Evolutionary conservation across 2,797 vertebrate species (phyloP).

Genomic region (Argya squamiceps): DNA sequence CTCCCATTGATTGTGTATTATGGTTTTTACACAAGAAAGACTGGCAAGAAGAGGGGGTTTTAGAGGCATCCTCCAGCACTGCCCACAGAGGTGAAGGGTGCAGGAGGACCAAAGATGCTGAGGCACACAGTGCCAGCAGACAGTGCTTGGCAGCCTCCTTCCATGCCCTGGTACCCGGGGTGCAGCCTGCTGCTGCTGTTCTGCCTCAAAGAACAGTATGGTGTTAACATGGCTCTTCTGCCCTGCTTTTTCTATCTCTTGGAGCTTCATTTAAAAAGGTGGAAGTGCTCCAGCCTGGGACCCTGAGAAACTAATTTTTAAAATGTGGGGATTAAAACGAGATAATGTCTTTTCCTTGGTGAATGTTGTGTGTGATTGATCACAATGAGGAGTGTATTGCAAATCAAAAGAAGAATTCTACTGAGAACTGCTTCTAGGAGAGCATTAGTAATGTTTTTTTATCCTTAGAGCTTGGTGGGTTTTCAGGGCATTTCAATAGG

Average conservation of each 20-base stretch:
- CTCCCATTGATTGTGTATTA: background rate
- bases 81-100: background rate
- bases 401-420: background rate
- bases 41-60: background rate
- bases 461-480: background rate
- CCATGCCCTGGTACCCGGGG: background rate
- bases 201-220: background rate
- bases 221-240: background rate
- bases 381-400: background rate
- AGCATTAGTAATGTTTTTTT: background rate
- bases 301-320: background rate
- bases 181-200: background rate
- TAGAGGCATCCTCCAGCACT: background rate
- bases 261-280: background rate
- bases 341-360: background rate
- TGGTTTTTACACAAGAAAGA: background rate
- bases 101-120: background rate
- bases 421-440: background rate
- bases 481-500: background rate
- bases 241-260: fast-evolving
- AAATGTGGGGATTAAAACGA: background rate
- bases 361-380: background rate
- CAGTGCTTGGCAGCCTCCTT: background rate
- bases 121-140: fast-evolving
- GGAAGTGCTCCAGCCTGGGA: background rate